Evolutionary conservation across 2,113 vertebrate species (phyloP).

Genomic region (Paralichthys olivaceus): DNA sequence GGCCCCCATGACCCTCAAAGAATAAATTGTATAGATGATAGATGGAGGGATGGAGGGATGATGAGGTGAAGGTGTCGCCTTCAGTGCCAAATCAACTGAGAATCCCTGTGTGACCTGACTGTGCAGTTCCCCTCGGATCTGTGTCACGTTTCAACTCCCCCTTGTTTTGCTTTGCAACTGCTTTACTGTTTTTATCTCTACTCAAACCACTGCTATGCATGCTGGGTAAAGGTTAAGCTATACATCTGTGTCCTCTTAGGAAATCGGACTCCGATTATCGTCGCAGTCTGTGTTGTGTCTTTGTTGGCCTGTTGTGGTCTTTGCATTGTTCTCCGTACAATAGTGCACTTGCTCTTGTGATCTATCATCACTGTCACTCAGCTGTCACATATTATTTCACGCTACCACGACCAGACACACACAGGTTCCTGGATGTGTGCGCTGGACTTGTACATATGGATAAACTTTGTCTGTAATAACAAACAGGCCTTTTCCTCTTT

Average conservation of each 20-base stretch:
- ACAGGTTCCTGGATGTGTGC: neutral
- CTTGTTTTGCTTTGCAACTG: neutral
- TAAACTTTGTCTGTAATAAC: conserved; percentile 24
- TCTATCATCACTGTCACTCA: conserved; percentile 38
- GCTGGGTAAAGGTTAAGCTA: neutral
- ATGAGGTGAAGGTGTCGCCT: neutral
- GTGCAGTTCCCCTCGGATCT: no score
- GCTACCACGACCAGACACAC: conserved; percentile 3
- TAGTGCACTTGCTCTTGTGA: conserved; percentile 3
- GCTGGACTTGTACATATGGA: conserved; percentile 4
- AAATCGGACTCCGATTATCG: neutral
- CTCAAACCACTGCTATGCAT: neutral
- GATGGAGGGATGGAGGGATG: neutral
- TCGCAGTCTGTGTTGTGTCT: conserved; percentile 1
- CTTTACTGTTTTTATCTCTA: neutral
- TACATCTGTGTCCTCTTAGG: neutral
- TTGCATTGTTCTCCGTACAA: neutral
- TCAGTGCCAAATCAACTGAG: neutral
- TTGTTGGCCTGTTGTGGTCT: conserved; percentile 1
- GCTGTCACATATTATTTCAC: conserved; percentile 30
- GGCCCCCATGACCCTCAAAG: no score
- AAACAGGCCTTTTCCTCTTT: neutral
- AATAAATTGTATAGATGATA: neutral
- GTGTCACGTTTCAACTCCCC: neutral
- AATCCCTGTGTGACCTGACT: neutral